Conservation (phyloP, 37 sponge, comb jelly and placozoan species). For the Aplysina aerophoba region DNA sequence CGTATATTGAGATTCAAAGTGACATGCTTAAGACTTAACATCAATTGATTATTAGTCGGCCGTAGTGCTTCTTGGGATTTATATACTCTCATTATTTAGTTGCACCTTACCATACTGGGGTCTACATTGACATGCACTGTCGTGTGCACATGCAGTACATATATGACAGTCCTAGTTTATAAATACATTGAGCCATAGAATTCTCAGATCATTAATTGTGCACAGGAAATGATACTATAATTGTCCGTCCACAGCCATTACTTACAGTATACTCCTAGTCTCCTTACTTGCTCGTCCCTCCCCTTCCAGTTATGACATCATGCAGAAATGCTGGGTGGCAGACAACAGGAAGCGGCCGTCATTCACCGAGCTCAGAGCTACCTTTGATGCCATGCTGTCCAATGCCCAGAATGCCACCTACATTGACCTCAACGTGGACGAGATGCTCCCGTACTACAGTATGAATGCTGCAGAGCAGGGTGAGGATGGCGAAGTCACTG, state of each 20-base stretch:
- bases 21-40: background rate
- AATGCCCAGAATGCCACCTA: conserved; percentile 37
- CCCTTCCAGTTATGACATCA: conserved; percentile 5
- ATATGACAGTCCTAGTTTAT: too few relatives aligned
- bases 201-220: background rate
- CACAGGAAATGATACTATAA: background rate
- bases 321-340: conserved; percentile 24
- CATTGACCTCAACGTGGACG: conserved; percentile 60
- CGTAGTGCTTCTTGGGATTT: background rate
- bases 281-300: background rate
- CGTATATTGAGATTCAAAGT: background rate
- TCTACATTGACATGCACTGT: too few relatives aligned
- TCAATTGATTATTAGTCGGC: background rate
- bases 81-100: background rate
- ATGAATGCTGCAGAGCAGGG: conserved; percentile 11
- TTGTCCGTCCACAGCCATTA: background rate
- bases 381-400: conserved; percentile 22
- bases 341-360: background rate
- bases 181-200: too few relatives aligned
- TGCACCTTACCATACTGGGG: too few relatives aligned
- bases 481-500: background rate
- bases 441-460: conserved; percentile 39
- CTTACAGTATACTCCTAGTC: background rate
- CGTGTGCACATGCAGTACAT: too few relatives aligned
- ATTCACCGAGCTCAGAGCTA: conserved; percentile 24